A percentile compares a stretch with the other conserved stretches of the same genome.
These are phyloP conservation scores for Probaryconus sp. DNA, from an alignment of 1,140 invertebrate species.

Conservation along the genomic window DNA sequence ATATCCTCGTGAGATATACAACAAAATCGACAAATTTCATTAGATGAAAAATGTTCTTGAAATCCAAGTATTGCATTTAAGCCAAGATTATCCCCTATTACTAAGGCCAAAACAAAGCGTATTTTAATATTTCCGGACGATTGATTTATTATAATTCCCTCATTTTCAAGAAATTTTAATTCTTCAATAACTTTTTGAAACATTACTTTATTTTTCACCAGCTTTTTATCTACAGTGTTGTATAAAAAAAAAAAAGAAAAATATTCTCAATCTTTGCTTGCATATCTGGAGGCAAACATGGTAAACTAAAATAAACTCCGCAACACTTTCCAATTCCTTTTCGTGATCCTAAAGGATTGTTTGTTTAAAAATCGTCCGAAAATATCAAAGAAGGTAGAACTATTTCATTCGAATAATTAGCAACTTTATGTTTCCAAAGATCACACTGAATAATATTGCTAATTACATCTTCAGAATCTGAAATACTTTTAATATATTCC, in stretches of 20 bases:
- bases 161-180: conserved; percentile 27
- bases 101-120: conserved; percentile 22
- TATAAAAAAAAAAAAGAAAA: conserved; percentile 62
- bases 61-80: conserved; percentile 33
- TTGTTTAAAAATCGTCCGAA: conserved; percentile 10
- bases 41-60: conserved; percentile 31
- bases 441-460: no score
- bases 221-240: conserved; percentile 57
- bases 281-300: conserved; percentile 60
- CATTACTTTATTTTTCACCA: conserved; percentile 50
- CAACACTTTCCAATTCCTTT: conserved; percentile 2
- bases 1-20: conserved; percentile 12
- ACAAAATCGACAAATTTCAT: conserved; percentile 35
- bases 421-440: no score
- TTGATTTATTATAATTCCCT: conserved; percentile 21
- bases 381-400: conserved; percentile 1
- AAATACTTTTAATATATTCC: no score
- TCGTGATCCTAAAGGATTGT: not conserved
- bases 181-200: conserved; percentile 38
- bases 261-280: conserved; percentile 62
- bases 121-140: conserved; percentile 22
- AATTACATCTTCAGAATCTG: no score
- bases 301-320: conserved; percentile 1
- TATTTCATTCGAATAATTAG: not conserved
- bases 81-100: conserved; percentile 42